Evolutionary conservation across 1,140 invertebrate species (phyloP), one percentile per base, ranked within the genome.

Genomic region (Tribolium castaneum): DNA sequence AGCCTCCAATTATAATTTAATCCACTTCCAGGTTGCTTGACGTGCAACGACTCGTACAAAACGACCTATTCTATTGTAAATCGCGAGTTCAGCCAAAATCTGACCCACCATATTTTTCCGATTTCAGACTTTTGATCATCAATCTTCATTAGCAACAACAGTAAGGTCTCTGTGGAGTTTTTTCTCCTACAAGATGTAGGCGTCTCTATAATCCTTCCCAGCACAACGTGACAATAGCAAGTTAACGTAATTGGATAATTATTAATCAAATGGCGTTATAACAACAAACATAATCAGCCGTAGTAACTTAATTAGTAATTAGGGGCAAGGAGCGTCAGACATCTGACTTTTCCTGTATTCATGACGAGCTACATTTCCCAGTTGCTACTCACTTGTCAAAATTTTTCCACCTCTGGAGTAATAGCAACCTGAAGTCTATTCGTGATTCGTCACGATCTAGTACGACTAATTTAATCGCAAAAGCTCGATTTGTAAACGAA

Each of bases 81-180:
- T 45, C 25, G 59, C 14, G 59, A 66, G 59, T 66, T 66, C 59
- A 66, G 16, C 59, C 59, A 30, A 66, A 66, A 66, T 35, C 25
- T 66, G 59, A 66, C 59, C 59, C 39, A n/a, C 12, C n/a, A 35
- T 12, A 14, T 35, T 66, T 66, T 66, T 30, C 12, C 59, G n/a
- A 19, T 0, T 66, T 14, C 30, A 5, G 3, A 66, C 59, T 66
- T 66, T 66, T 30, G 30, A 35, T 13, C n/a, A 66, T 66, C 59
- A 66, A 66, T 66, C 59, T 66, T 66, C 59, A 66, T 66, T 66
- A 66, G 19, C 9, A 45, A 45, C 39, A 45, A 45, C 39, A 45
- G 39, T 45, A 45, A 10, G 9, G 39, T 45, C 39, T 45, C 39
- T 45, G 39, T 45, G 39, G 0, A 45, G 5, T 45, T 45, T 45